A percentile compares a stretch with the other conserved stretches of the same genome.
phyloP scores from a whole-genome alignment of 1,140 invertebrate species.

The Brachionus manjavacas region DNA sequence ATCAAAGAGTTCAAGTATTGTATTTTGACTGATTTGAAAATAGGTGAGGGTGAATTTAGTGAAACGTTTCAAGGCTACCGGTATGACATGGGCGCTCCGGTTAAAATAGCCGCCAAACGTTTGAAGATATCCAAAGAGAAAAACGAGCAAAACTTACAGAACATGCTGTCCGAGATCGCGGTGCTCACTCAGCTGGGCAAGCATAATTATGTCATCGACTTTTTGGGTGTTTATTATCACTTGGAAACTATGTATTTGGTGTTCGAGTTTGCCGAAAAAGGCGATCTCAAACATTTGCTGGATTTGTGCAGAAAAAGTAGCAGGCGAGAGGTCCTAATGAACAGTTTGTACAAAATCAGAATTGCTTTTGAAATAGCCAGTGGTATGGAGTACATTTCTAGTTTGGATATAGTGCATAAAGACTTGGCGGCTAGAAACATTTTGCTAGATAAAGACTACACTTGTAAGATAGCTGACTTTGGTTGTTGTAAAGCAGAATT shows the following conservation, averaged over 20 bases:
- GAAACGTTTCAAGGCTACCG: constrained; percentile 37
- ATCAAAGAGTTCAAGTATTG: constrained; percentile 33
- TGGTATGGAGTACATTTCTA: constrained; percentile 59
- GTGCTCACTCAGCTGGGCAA: background rate
- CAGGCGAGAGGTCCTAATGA: background rate
- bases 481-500: constrained; percentile 55
- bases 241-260: constrained; percentile 1
- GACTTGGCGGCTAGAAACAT: constrained; percentile 80
- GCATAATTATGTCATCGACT: constrained; percentile 32
- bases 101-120: constrained; percentile 39
- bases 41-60: constrained; percentile 36
- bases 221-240: background rate
- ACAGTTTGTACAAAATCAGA: constrained; percentile 17
- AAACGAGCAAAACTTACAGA: constrained; percentile 10
- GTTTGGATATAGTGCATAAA: constrained; percentile 62
- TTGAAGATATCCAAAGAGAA: constrained; percentile 28
- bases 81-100: constrained; percentile 35
- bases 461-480: constrained; percentile 75
- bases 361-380: constrained; percentile 74
- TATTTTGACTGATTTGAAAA: constrained; percentile 41
- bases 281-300: constrained; percentile 11
- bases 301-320: constrained; percentile 21
- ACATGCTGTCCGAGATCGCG: constrained; percentile 4
- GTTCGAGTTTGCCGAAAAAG: constrained; percentile 29
- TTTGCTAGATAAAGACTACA: constrained; percentile 63